Evolutionary conservation across 2,113 vertebrate genomes (phyloP).

Genomic region (Podocnemis expansa): DNA sequence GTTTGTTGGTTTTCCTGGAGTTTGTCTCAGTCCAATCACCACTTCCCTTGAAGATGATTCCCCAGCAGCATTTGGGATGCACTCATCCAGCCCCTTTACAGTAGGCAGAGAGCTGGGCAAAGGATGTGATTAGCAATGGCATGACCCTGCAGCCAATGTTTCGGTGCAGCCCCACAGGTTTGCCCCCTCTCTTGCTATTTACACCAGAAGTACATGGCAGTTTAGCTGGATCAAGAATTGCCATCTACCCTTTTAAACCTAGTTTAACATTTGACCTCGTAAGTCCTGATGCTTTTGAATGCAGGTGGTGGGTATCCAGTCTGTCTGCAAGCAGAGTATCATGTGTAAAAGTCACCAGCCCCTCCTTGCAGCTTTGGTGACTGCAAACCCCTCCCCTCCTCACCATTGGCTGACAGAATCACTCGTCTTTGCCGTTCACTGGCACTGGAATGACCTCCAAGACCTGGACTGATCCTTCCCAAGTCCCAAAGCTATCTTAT

Average conservation of each 20-base stretch:
- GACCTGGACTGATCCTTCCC: neutral
- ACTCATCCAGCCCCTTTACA: fast-evolving
- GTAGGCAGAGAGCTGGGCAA: neutral
- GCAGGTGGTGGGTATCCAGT: too few species aligned
- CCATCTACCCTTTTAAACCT: fast-evolving
- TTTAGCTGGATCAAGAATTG: neutral
- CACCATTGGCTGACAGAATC: neutral
- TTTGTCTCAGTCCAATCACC: neutral
- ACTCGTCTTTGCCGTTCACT: neutral
- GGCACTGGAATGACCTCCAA: neutral
- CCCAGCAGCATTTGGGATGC: fast-evolving
- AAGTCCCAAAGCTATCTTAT: neutral
- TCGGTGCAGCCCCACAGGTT: fast-evolving
- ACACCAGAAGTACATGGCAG: neutral
- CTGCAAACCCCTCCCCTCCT: neutral
- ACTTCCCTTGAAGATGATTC: neutral
- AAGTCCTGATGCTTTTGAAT: neutral
- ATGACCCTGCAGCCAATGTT: neutral
- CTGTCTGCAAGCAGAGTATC: neutral
- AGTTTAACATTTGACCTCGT: neutral
- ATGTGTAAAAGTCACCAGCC: neutral
- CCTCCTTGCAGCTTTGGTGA: neutral
- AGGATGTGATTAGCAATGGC: neutral
- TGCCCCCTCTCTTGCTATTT: neutral
- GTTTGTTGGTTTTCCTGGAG: neutral